These are phyloP conservation scores for Monochamus alternatus DNA, from an alignment of 2,888 invertebrate species.

Conservation along the genomic window DNA sequence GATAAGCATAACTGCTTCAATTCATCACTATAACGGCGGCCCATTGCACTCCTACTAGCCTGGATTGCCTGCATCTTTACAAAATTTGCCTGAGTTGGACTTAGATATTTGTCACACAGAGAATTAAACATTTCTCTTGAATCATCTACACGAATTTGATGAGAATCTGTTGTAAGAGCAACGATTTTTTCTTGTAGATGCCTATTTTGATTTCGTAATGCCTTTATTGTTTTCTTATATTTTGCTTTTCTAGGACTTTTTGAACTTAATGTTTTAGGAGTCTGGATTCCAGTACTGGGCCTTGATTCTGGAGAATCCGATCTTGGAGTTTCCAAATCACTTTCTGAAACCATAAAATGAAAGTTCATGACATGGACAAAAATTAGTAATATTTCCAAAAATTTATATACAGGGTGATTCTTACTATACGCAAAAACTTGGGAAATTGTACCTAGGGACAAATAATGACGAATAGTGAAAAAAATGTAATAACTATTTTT, in stretches of 20 bases:
- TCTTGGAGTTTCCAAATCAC: no score
- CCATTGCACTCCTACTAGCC: neutral
- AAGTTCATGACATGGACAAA: no score
- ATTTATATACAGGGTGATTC: no score
- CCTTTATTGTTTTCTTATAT: neutral
- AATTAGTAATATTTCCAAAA: no score
- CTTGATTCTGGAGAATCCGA: no score
- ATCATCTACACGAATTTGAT: no score
- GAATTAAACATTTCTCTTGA: constrained; percentile 12
- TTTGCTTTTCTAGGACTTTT: neutral
- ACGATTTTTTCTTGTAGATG: neutral
- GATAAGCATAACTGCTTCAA: neutral
- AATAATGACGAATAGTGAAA: no score
- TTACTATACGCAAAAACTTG: no score
- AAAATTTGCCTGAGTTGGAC: neutral
- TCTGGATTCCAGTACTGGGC: neutral
- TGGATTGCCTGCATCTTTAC: neutral
- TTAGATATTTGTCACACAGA: constrained; percentile 14
- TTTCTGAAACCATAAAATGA: no score
- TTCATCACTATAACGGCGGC: neutral
- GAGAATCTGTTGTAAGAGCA: no score
- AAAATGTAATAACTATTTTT: no score
- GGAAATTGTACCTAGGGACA: no score
- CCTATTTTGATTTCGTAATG: neutral
- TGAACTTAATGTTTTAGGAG: neutral